Evolutionary conservation across 2,888 invertebrate genomes (phyloP).

Genomic region (Nemurella pictetii): DNA sequence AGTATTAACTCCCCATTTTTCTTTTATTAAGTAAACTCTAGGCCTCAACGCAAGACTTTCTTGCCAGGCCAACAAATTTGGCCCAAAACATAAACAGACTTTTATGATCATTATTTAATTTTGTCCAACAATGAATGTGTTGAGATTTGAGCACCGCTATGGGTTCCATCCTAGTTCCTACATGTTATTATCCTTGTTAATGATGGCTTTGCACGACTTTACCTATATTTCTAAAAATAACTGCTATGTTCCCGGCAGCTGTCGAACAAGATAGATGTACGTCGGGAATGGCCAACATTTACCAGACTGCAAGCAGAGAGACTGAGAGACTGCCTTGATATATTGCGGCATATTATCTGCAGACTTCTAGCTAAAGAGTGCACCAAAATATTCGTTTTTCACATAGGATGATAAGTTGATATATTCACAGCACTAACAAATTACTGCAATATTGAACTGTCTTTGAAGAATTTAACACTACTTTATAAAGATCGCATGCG

Average conservation of each 20-base stretch:
- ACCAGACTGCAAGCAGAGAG: neutral
- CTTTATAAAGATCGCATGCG: too few species aligned
- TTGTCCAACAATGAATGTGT: neutral
- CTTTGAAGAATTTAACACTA: too few species aligned
- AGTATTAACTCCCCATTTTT: neutral
- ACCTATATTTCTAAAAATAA: neutral
- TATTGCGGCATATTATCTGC: too few species aligned
- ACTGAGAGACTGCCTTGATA: neutral
- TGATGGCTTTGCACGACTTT: neutral
- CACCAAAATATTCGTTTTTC: too few species aligned
- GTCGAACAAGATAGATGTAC: neutral
- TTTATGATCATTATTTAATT: neutral
- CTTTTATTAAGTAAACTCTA: neutral
- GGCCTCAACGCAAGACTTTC: neutral
- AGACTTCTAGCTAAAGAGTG: too few species aligned
- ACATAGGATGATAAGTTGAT: too few species aligned
- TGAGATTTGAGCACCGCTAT: neutral
- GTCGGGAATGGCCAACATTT: neutral
- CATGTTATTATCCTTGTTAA: too few species aligned
- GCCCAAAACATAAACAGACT: neutral
- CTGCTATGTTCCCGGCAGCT: neutral
- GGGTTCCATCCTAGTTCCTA: neutral
- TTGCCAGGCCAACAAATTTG: neutral
- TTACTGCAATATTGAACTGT: too few species aligned
- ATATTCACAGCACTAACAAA: too few species aligned